Conservation (phyloP, 2,797 vertebrate genomes). For the Schizopygopsis pylzovi region DNA sequence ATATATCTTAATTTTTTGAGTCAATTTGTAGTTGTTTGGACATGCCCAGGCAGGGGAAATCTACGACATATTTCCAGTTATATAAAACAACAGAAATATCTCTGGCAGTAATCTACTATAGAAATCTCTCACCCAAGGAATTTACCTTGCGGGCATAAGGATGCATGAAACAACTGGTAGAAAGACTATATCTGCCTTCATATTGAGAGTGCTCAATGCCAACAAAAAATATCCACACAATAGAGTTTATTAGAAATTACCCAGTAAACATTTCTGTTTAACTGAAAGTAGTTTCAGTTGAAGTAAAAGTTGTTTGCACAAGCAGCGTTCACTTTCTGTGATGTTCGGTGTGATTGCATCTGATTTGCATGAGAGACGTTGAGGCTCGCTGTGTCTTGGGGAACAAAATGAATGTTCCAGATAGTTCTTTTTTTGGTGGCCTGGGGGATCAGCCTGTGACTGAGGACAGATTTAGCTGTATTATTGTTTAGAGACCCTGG, state of each 20-base stretch:
- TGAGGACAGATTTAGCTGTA: conserved; percentile 33
- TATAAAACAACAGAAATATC: conserved; percentile 29
- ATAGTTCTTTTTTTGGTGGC: conserved; percentile 29
- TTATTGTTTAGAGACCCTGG: background rate
- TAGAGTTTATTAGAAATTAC: background rate
- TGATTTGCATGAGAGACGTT: conserved; percentile 49
- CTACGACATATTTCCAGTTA: conserved; percentile 20
- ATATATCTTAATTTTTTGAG: background rate
- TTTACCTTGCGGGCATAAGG: background rate
- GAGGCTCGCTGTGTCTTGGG: conserved; percentile 47
- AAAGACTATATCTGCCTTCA: background rate
- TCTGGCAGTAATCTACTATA: conserved; percentile 34
- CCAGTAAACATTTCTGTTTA: conserved; percentile 2
- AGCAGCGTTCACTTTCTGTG: conserved; percentile 39
- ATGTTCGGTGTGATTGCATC: conserved; percentile 45
- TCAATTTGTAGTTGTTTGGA: no score
- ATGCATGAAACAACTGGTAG: conserved; percentile 23
- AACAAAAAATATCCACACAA: background rate
- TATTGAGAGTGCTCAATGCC: background rate
- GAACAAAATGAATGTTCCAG: conserved; percentile 43
- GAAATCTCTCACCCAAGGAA: conserved; percentile 16
- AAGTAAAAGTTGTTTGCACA: conserved; percentile 17
- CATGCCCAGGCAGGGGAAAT: background rate
- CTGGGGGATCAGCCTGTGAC: conserved; percentile 9
- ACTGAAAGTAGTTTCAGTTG: background rate